Conservation (phyloP, 2,113 vertebrate genomes). For the Malaclemys terrapin region DNA sequence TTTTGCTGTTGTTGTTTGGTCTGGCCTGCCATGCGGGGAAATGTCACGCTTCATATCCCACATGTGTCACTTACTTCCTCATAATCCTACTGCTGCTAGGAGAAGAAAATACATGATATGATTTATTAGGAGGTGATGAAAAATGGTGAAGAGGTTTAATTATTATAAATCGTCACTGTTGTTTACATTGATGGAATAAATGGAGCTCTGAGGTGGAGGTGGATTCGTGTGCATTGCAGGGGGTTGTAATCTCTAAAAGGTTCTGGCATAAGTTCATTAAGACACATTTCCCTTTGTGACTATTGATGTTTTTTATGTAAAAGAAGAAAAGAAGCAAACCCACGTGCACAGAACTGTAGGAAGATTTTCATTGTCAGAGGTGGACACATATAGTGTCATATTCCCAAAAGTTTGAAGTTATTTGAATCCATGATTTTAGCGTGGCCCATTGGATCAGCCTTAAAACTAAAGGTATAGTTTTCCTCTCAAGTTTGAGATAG, state of each 20-base stretch:
- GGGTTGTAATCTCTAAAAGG: not conserved
- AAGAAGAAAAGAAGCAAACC: not conserved
- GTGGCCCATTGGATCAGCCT: not conserved
- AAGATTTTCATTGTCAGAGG: not conserved
- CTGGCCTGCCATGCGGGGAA: fast-evolving
- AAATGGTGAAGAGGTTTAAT: not conserved
- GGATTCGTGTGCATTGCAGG: not conserved
- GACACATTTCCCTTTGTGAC: not conserved
- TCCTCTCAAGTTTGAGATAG: not conserved
- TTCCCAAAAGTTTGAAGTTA: not conserved
- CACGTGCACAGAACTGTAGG: not conserved
- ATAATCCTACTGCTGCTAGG: not conserved
- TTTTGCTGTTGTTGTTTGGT: not conserved
- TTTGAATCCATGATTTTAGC: slow-evolving; percentile 23
- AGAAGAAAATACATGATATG: not conserved
- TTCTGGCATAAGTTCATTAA: not conserved
- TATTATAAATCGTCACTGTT: not conserved
- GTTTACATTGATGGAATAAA: not conserved
- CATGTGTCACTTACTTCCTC: not conserved
- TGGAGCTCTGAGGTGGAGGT: not conserved
- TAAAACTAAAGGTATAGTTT: slow-evolving; percentile 15
- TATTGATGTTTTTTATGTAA: not conserved
- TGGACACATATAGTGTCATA: not conserved
- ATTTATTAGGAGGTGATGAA: not conserved
- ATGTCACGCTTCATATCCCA: not conserved